A percentile compares a stretch with the other conserved stretches of the same genome.
These are phyloP conservation scores for Ernsta delagoae DNA, from an alignment of 2,888 invertebrate genomes.

Conservation along the genomic window DNA sequence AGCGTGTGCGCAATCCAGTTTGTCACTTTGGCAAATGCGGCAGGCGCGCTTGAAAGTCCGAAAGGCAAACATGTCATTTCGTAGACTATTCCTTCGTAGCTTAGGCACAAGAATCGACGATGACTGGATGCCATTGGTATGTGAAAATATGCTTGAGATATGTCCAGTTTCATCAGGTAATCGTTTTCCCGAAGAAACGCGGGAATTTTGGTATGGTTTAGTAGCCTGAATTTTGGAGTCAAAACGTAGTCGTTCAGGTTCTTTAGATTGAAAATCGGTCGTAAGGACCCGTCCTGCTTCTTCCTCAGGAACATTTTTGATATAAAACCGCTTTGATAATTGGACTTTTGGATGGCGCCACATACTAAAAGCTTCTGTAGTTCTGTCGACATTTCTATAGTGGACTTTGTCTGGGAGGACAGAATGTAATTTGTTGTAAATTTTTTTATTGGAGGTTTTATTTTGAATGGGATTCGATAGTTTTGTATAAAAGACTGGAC, in stretches of 20 bases:
- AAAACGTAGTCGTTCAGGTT: neutral
- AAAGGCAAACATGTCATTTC: constrained; percentile 3
- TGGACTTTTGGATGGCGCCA: neutral
- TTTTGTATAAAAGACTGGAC: neutral
- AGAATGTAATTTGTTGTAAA: neutral
- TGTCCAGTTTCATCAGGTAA: neutral
- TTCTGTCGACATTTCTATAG: neutral
- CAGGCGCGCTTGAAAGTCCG: neutral
- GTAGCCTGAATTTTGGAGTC: neutral
- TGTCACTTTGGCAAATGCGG: neutral
- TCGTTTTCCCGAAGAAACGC: neutral
- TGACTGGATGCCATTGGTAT: neutral
- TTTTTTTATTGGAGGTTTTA: neutral
- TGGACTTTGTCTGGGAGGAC: neutral
- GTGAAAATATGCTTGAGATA: neutral
- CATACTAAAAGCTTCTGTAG: neutral
- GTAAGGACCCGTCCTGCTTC: neutral
- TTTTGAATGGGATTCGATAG: neutral
- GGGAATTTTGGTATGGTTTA: neutral
- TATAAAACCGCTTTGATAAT: neutral
- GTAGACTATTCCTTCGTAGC: neutral
- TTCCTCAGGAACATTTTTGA: neutral
- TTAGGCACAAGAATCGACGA: constrained; percentile 1
- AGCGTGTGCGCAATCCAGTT: neutral
- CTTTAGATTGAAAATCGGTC: neutral